A percentile compares a stretch with the other conserved stretches of the same genome.
phyloP scores from a whole-genome alignment of 2,888 invertebrate genomes.

The Neria commutata region DNA sequence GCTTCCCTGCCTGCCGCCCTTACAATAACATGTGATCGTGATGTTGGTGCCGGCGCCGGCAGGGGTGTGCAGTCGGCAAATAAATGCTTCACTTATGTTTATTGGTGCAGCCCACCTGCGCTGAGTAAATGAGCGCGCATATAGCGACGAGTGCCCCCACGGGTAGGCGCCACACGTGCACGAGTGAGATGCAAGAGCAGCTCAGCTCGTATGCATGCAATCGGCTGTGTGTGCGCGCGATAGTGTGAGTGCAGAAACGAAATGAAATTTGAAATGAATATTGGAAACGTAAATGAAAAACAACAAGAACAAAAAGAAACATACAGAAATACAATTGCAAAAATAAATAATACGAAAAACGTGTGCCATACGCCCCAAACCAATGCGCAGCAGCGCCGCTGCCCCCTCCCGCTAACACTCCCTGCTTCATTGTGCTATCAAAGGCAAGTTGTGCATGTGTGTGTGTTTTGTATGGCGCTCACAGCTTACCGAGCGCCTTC shows the following conservation, averaged over 20 bases:
- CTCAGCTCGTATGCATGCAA: slow-evolving; percentile 16
- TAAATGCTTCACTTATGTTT: slow-evolving; percentile 49
- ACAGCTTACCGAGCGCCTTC: slow-evolving; percentile 19
- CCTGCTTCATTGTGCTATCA: not conserved
- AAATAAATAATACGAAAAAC: slow-evolving; percentile 50
- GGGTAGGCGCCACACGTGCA: slow-evolving; percentile 25
- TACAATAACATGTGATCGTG: too few species aligned
- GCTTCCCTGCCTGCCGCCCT: too few species aligned
- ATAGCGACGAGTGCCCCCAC: slow-evolving; percentile 9
- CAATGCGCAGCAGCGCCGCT: not conserved
- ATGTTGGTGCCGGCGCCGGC: too few species aligned
- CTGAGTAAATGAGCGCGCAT: slow-evolving; percentile 25
- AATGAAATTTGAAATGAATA: slow-evolving; percentile 51
- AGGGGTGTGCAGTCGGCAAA: too few species aligned
- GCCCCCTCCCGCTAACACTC: not conserved
- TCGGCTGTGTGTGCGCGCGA: slow-evolving; percentile 19
- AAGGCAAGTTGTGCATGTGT: not conserved
- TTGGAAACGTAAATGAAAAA: slow-evolving; percentile 33
- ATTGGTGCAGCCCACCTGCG: slow-evolving; percentile 58
- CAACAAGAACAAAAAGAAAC: slow-evolving; percentile 31
- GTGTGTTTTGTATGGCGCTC: slow-evolving; percentile 31
- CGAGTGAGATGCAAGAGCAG: too few species aligned
- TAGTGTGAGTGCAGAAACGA: slow-evolving; percentile 38
- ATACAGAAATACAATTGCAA: slow-evolving; percentile 41
- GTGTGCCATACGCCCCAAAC: not conserved